Evolutionary conservation across 2,888 invertebrate genomes (phyloP).

Genomic region (Periphyllus acericola): DNA sequence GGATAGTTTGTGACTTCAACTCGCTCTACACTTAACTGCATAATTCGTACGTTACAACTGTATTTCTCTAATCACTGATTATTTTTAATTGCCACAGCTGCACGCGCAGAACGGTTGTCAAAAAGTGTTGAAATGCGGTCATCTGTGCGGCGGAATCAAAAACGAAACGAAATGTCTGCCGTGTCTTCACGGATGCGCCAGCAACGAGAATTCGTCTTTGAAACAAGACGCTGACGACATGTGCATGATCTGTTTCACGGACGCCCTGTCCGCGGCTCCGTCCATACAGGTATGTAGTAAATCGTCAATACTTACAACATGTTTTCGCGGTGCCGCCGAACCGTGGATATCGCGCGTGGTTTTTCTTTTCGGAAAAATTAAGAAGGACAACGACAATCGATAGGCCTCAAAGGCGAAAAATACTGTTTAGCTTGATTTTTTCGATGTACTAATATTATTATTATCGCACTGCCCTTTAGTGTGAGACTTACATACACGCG

Average conservation of each 20-base stretch:
- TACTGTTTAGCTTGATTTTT: no score
- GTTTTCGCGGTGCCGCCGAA: neutral
- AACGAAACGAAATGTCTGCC: constrained; percentile 87
- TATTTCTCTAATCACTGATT: no score
- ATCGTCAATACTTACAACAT: neutral
- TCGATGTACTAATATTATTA: no score
- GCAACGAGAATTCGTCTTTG: constrained; percentile 69
- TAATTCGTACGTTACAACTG: no score
- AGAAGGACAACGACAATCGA: no score
- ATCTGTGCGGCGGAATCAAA: constrained; percentile 92
- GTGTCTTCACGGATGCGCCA: constrained; percentile 84
- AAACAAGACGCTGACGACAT: constrained; percentile 98
- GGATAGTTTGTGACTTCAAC: no score
- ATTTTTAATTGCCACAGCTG: constrained; percentile 70
- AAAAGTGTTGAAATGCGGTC: constrained; percentile 86
- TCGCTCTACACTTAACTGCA: no score
- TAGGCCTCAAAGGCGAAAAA: no score
- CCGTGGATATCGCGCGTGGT: no score
- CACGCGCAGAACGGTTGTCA: constrained; percentile 84
- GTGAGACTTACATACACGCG: no score
- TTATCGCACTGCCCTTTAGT: no score
- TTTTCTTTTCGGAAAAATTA: no score
- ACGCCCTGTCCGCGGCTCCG: constrained; percentile 94
- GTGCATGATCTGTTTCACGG: constrained; percentile 99
- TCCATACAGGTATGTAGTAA: constrained; percentile 84